Percentiles rank a stretch among this genome's conserved stretches.
Evolutionary conservation across 1,140 invertebrate species (phyloP).

Genomic region (Drosophila pectinifera): DNA sequence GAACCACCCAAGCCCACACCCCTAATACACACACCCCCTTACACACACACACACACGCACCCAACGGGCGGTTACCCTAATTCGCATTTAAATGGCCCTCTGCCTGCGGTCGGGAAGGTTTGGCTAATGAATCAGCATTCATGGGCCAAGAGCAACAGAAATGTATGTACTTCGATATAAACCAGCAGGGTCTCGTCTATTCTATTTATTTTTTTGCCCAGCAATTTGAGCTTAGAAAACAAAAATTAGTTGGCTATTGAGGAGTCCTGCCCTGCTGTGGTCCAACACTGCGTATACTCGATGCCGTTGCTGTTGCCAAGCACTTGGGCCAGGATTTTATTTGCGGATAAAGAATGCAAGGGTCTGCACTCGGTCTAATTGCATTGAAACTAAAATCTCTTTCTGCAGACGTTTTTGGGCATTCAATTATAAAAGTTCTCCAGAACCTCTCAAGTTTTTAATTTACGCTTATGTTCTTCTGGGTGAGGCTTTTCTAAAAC

Average conservation of each 20-base stretch:
- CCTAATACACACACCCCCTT: conserved; percentile 6
- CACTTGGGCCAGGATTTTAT: conserved; percentile 17
- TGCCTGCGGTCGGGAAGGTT: conserved; percentile 36
- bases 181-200: conserved; percentile 11
- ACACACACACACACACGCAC: background rate
- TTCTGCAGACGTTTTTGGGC: conserved; percentile 4
- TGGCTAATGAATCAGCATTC: conserved; percentile 77
- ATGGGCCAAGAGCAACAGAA: conserved; percentile 38
- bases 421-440: conserved; percentile 39
- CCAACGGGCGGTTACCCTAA: conserved; percentile 54
- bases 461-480: conserved; percentile 7
- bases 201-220: conserved; percentile 25
- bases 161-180: conserved; percentile 35
- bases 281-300: conserved; percentile 38
- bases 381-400: conserved; percentile 38
- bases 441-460: conserved; percentile 11
- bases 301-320: conserved; percentile 1
- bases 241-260: conserved; percentile 69
- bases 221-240: conserved; percentile 53
- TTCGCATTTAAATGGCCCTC: conserved; percentile 65
- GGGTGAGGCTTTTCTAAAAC: conserved; percentile 1
- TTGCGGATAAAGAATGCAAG: conserved; percentile 7
- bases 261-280: conserved; percentile 34
- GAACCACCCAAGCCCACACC: conserved; percentile 23
- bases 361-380: conserved; percentile 52